Evolutionary conservation across 2,113 vertebrate genomes (phyloP).

Genomic region (Delphinus delphis): DNA sequence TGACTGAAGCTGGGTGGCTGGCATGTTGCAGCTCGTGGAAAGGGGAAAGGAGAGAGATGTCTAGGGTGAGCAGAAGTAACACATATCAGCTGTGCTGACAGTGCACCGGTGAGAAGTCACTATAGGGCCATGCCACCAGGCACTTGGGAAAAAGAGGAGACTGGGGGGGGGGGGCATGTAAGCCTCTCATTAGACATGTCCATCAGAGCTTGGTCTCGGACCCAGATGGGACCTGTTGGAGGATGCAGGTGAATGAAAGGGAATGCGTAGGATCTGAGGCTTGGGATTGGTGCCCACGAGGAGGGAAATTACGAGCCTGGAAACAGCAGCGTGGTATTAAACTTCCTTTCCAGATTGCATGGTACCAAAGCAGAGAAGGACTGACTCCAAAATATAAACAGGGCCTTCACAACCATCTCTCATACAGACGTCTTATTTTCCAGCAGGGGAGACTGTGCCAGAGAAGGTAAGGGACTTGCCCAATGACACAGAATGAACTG

Average conservation of each 20-base stretch:
- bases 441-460: neutral
- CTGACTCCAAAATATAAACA: too few relatives aligned
- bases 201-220: neutral
- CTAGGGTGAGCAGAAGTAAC: neutral
- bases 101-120: neutral
- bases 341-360: neutral
- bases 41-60: neutral
- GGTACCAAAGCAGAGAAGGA: neutral
- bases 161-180: rapidly evolving
- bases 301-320: neutral
- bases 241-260: neutral
- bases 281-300: neutral
- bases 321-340: neutral
- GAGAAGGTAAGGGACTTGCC: neutral
- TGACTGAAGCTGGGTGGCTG: neutral
- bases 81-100: neutral
- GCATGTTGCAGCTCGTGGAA: rapidly evolving
- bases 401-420: neutral
- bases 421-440: neutral
- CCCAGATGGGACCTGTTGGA: neutral
- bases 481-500: neutral
- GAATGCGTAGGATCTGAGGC: rapidly evolving
- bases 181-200: neutral
- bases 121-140: neutral
- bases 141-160: neutral